phyloP scores from a whole-genome alignment of 2,113 vertebrate species.

The Prunella fulvescens region DNA sequence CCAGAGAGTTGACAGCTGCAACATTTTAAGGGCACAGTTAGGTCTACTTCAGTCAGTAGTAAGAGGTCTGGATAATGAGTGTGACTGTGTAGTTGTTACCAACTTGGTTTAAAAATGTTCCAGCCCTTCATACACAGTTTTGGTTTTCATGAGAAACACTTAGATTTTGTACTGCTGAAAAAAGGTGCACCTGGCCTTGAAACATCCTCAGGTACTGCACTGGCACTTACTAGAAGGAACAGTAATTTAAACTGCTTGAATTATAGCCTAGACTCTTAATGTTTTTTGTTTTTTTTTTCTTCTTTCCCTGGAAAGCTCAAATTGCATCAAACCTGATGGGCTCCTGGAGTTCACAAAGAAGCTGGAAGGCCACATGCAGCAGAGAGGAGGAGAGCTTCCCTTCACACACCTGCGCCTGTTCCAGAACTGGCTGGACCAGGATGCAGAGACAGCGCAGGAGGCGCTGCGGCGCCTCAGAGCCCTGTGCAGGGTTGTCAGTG shows the following conservation, averaged over 20 bases:
- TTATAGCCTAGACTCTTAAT: not conserved
- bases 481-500: slow-evolving; percentile 74
- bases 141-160: not conserved
- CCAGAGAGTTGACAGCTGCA: not conserved
- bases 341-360: slow-evolving; percentile 82
- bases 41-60: not conserved
- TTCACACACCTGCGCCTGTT: slow-evolving; percentile 80
- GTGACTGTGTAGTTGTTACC: not conserved
- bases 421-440: slow-evolving; percentile 86
- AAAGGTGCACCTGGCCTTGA: not conserved
- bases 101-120: not conserved
- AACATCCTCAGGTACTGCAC: not conserved
- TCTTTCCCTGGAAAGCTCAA: slow-evolving; percentile 76
- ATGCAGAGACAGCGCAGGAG: slow-evolving; percentile 75
- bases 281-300: not conserved
- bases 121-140: not conserved
- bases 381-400: slow-evolving; percentile 64
- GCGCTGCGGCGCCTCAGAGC: slow-evolving; percentile 76
- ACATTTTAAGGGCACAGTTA: not conserved
- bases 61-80: not conserved
- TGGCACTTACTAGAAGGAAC: not conserved
- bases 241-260: not conserved
- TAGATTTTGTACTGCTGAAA: not conserved
- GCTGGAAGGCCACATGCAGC: slow-evolving; percentile 65
- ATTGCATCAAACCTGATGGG: slow-evolving; percentile 87